A percentile compares a stretch with the other conserved stretches of the same genome.
phyloP scores from a whole-genome alignment of 2,113 vertebrate genomes.

The Oophaga pumilio region DNA sequence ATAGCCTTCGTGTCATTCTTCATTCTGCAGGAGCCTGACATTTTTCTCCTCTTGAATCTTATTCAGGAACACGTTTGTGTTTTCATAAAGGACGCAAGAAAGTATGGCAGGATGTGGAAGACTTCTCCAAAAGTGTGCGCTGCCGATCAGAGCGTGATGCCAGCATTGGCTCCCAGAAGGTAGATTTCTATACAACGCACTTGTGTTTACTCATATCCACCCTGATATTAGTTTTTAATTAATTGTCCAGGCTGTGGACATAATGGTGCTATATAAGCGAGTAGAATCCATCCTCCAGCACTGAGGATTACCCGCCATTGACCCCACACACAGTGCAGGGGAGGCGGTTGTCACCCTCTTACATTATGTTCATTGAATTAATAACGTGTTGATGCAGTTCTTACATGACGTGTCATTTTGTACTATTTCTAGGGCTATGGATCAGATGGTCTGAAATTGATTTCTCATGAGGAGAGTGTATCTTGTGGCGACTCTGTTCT shows the following conservation, averaged over 20 bases:
- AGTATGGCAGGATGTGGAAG: slow-evolving; percentile 94
- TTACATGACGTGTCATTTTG: background rate
- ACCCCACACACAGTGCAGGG: no score
- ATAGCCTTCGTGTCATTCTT: background rate
- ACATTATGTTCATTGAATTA: background rate
- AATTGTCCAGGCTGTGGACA: no score
- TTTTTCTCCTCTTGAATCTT: slow-evolving; percentile 8
- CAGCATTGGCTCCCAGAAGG: slow-evolving; percentile 78
- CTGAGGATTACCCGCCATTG: background rate
- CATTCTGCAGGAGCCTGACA: background rate
- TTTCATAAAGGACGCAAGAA: slow-evolving; percentile 91
- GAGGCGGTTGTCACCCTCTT: background rate
- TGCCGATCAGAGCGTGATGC: slow-evolving; percentile 83
- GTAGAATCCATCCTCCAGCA: background rate
- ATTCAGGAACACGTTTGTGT: slow-evolving; percentile 88
- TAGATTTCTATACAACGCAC: slow-evolving; percentile 59
- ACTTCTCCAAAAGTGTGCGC: slow-evolving; percentile 81
- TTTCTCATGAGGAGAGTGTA: slow-evolving; percentile 90
- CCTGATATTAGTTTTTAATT: no score
- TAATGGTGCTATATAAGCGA: no score
- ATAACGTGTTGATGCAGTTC: no score
- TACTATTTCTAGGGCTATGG: slow-evolving; percentile 82
- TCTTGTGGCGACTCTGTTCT: slow-evolving; percentile 93
- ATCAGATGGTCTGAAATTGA: slow-evolving; percentile 88
- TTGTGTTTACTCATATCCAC: background rate